Conservation (phyloP, 2,113 vertebrate genomes). For the Eublepharis macularius region DNA sequence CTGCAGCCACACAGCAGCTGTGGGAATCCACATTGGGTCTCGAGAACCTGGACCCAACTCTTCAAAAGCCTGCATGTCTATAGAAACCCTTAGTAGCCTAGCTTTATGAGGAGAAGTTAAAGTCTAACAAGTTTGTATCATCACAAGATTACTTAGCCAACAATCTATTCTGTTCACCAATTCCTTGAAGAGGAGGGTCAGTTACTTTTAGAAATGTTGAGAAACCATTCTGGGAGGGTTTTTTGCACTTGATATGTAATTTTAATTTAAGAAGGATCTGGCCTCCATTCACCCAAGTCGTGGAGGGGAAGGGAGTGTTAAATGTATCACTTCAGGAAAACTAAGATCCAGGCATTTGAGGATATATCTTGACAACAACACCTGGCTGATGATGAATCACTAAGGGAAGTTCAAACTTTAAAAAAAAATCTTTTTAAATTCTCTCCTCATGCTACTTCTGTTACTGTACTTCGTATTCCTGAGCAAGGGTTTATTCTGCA, state of each 20-base stretch:
- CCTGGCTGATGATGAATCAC: constrained; percentile 30
- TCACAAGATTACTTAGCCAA: neutral
- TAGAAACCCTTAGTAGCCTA: too few species aligned
- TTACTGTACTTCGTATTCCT: too few species aligned
- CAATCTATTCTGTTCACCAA: neutral
- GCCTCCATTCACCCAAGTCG: constrained; percentile 18
- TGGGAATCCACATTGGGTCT: too few species aligned
- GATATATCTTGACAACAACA: constrained; percentile 31
- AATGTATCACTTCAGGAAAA: constrained; percentile 30
- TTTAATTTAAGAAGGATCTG: constrained; percentile 23
- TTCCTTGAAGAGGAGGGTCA: constrained; percentile 4
- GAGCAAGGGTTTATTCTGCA: neutral
- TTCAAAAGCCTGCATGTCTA: too few species aligned
- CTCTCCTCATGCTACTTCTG: neutral
- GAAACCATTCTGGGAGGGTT: neutral
- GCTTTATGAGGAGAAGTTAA: too few species aligned
- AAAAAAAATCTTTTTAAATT: neutral
- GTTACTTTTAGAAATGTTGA: constrained; percentile 43
- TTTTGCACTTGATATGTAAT: neutral
- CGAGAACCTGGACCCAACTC: too few species aligned
- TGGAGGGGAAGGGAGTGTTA: constrained; percentile 32
- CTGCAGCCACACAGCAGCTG: too few species aligned
- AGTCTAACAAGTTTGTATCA: too few species aligned
- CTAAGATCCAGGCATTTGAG: constrained; percentile 41
- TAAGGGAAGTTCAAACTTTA: constrained; percentile 7